These are phyloP conservation scores for Shinisaurus crocodilurus DNA, from an alignment of 2,113 vertebrate species.

Conservation along the genomic window DNA sequence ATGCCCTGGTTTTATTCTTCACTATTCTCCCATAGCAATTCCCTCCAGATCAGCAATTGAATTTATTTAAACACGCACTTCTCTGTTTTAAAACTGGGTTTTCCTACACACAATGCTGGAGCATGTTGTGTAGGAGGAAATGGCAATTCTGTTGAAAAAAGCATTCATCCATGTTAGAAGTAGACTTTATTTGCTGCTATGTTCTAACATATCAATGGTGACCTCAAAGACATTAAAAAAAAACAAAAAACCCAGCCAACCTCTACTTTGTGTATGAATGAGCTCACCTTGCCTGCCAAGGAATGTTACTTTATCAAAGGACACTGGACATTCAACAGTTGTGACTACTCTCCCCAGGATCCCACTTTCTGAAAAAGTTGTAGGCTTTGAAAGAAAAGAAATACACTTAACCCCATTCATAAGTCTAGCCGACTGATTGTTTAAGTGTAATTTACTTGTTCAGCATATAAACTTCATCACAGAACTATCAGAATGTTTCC, in stretches of 20 bases:
- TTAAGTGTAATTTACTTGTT: conserved; percentile 57
- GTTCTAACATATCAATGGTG: background rate
- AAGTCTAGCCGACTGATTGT: conserved; percentile 44
- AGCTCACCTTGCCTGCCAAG: background rate
- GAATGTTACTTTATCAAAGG: conserved; percentile 10
- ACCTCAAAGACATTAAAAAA: background rate
- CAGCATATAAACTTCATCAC: conserved; percentile 54
- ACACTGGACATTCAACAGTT: background rate
- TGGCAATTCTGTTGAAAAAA: conserved; percentile 1
- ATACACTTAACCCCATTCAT: conserved; percentile 34
- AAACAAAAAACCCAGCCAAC: background rate
- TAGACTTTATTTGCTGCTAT: background rate
- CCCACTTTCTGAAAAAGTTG: background rate
- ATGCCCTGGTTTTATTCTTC: background rate
- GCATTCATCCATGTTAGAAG: background rate
- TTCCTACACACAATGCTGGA: background rate
- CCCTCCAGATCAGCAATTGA: background rate
- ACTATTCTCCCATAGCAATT: background rate
- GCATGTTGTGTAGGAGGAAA: background rate
- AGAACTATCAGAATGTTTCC: conserved; percentile 57
- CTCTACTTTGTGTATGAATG: background rate
- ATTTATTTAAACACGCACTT: background rate
- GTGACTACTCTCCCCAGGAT: background rate
- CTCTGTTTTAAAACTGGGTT: conserved; percentile 2
- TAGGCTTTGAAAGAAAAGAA: conserved; percentile 25